Evolutionary conservation across 1,140 invertebrate species (phyloP).

Genomic region (Catajapyx aquilonaris): DNA sequence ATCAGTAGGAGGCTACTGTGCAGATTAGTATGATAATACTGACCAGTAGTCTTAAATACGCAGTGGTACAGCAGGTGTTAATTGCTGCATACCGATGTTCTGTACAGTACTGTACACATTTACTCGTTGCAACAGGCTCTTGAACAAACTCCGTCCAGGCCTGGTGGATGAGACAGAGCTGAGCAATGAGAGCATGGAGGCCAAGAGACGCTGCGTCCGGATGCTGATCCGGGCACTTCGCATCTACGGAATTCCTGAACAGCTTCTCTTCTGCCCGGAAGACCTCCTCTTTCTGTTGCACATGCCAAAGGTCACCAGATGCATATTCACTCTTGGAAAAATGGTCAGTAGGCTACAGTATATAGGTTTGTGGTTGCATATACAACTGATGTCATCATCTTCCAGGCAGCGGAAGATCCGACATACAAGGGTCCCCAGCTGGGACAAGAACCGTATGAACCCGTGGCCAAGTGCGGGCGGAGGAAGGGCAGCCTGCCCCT

Average conservation of each 20-base stretch:
- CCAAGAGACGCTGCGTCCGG: neutral
- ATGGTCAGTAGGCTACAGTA: neutral
- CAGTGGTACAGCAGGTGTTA: neutral
- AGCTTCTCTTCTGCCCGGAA: neutral
- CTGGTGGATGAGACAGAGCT: neutral
- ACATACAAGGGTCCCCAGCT: neutral
- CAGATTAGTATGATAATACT: too few relatives aligned
- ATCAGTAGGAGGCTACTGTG: too few relatives aligned
- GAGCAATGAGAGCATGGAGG: neutral
- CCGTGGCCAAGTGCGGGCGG: neutral
- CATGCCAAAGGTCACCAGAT: neutral
- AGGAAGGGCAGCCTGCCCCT: neutral
- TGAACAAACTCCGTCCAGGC: neutral
- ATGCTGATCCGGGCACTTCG: neutral
- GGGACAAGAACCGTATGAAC: neutral
- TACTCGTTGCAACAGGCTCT: neutral
- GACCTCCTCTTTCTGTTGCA: neutral
- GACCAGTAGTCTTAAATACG: too few relatives aligned
- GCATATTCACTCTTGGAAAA: neutral
- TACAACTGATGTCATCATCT: neutral
- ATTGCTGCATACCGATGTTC: neutral
- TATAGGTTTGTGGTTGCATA: neutral
- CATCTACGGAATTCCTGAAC: neutral
- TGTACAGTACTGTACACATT: neutral
- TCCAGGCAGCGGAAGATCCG: neutral